A percentile compares a stretch with the other conserved stretches of the same genome.
Evolutionary conservation across 2,797 vertebrate genomes (phyloP).

Genomic region (Falco peregrinus): DNA sequence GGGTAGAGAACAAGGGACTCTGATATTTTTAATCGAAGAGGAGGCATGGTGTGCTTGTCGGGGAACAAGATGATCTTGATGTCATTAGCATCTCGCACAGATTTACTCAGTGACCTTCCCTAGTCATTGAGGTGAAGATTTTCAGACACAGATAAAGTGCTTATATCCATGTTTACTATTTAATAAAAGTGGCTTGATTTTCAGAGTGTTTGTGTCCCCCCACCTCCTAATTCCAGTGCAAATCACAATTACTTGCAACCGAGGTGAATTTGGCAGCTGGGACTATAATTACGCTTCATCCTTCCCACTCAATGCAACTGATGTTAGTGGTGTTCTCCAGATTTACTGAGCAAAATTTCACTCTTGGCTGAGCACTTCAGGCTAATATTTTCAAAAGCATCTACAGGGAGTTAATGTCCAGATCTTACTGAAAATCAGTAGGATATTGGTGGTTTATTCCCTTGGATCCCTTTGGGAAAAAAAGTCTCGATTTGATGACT

Average conservation of each 20-base stretch:
- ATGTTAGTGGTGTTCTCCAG: neutral
- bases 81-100: neutral
- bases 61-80: neutral
- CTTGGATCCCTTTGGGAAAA: neutral
- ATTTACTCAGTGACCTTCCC: neutral
- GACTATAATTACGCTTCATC: slow-evolving; percentile 21
- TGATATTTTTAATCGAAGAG: neutral
- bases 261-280: slow-evolving; percentile 31
- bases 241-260: neutral
- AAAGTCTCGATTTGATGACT: neutral
- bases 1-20: neutral
- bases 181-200: slow-evolving; percentile 1
- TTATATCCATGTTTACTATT: neutral
- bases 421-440: neutral
- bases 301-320: neutral
- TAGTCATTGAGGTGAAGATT: neutral
- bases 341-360: slow-evolving; percentile 20
- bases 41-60: neutral
- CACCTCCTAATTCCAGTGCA: neutral
- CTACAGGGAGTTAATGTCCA: neutral
- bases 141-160: neutral
- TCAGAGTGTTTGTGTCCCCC: neutral
- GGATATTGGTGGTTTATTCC: neutral
- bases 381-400: slow-evolving; percentile 12
- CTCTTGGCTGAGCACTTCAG: neutral